Evolutionary conservation across 1,140 invertebrate genomes (phyloP).

Genomic region (Drosophila repleta): DNA sequence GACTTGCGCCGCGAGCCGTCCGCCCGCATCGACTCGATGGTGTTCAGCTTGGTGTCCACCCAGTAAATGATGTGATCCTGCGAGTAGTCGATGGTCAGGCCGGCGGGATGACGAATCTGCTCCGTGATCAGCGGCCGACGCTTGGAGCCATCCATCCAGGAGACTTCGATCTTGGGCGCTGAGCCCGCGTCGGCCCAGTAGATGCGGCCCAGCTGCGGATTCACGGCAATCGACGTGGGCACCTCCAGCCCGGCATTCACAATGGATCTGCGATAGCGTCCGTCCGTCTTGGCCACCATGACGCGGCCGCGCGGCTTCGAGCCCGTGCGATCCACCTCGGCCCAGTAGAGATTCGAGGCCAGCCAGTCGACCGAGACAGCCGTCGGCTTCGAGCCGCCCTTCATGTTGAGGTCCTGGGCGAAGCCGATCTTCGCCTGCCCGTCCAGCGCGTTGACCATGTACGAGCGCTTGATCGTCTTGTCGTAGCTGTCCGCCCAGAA

Average conservation of each 20-base stretch:
- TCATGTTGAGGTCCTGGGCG: constrained; percentile 94
- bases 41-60: constrained; percentile 97
- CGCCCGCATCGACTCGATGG: constrained; percentile 94
- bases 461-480: constrained; percentile 95
- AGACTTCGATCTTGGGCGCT: constrained; percentile 93
- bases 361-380: constrained; percentile 96
- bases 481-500: constrained; percentile 97
- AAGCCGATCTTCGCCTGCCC: constrained; percentile 92
- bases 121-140: constrained; percentile 91
- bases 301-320: constrained; percentile 90
- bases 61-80: constrained; percentile 96
- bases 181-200: constrained; percentile 95
- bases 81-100: constrained; percentile 94
- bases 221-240: constrained; percentile 94
- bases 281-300: constrained; percentile 94
- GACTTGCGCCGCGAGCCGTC: constrained; percentile 92
- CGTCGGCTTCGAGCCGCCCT: constrained; percentile 91
- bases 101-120: constrained; percentile 92
- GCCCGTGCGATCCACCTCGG: constrained; percentile 91
- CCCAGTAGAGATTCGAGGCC: constrained; percentile 97
- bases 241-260: constrained; percentile 89
- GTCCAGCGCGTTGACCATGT: constrained; percentile 91
- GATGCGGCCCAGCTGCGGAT: constrained; percentile 93
- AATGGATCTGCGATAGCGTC: constrained; percentile 93
- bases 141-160: constrained; percentile 98